These are phyloP conservation scores for Suillia variegata DNA, from an alignment of 2,888 invertebrate species.

Conservation along the genomic window DNA sequence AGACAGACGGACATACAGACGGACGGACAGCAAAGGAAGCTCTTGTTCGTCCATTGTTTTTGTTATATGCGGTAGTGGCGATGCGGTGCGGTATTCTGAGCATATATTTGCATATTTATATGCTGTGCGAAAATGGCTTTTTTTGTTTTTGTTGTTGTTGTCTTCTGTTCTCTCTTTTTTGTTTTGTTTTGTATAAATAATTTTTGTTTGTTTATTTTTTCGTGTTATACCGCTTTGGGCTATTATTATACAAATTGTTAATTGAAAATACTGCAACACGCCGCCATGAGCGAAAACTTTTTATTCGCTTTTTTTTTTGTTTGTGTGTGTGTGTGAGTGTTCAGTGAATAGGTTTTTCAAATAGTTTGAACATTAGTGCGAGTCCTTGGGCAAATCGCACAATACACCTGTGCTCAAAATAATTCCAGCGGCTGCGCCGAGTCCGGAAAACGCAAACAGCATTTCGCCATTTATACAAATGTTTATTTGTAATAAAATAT, in stretches of 20 bases:
- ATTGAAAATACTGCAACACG: too few species aligned
- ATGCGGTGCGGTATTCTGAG: background rate
- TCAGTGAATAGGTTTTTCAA: background rate
- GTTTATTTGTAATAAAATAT: too few species aligned
- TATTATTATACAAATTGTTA: slow-evolving; percentile 3
- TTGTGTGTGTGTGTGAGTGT: background rate
- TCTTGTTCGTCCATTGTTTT: background rate
- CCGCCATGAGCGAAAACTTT: background rate
- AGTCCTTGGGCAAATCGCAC: background rate
- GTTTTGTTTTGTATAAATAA: too few species aligned
- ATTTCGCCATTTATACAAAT: background rate
- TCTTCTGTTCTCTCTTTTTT: too few species aligned
- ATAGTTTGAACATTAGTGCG: too few species aligned
- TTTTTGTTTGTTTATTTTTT: background rate
- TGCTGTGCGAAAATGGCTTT: background rate
- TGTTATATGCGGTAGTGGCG: too few species aligned
- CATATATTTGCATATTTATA: background rate
- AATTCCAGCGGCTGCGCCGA: background rate
- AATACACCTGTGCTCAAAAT: background rate
- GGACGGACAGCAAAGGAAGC: too few species aligned
- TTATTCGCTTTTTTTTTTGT: background rate
- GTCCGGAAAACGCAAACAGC: background rate
- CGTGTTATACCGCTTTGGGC: background rate
- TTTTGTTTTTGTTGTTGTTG: too few species aligned
- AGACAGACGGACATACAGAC: too few species aligned